phyloP scores from a whole-genome alignment of 2,888 invertebrate species.

The Encarsia formosa region DNA sequence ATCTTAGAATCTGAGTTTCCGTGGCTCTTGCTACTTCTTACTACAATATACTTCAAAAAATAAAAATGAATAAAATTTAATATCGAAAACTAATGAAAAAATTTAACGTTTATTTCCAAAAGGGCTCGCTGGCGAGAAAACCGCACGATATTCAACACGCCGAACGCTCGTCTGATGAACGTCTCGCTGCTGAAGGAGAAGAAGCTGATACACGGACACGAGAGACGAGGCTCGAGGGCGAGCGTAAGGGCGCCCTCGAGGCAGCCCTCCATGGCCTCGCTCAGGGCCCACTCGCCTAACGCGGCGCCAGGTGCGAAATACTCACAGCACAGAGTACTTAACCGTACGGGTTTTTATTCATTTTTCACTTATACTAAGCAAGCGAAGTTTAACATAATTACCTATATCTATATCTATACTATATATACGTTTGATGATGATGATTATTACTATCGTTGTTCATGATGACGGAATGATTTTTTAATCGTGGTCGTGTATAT shows the following conservation, averaged over 20 bases:
- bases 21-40: no score
- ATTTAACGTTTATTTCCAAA: no score
- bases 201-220: constrained; percentile 72
- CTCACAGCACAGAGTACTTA: constrained; percentile 45
- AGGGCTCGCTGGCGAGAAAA: constrained; percentile 91
- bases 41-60: no score
- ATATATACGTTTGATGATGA: neutral
- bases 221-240: constrained; percentile 74
- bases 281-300: constrained; percentile 75
- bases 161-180: constrained; percentile 90
- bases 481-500: no score
- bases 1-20: no score
- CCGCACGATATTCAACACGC: constrained; percentile 89
- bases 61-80: no score
- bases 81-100: no score
- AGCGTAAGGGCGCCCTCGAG: constrained; percentile 77
- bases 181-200: constrained; percentile 78
- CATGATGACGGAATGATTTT: no score
- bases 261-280: constrained; percentile 80
- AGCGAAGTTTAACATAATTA: constrained; percentile 35
- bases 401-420: neutral
- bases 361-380: constrained; percentile 45
- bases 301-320: constrained; percentile 61
- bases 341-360: constrained; percentile 48
- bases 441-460: neutral